A percentile compares a stretch with the other conserved stretches of the same genome.
These are phyloP conservation scores for Amazonetta brasiliensis DNA, from an alignment of 2,797 vertebrate species.

Conservation along the genomic window DNA sequence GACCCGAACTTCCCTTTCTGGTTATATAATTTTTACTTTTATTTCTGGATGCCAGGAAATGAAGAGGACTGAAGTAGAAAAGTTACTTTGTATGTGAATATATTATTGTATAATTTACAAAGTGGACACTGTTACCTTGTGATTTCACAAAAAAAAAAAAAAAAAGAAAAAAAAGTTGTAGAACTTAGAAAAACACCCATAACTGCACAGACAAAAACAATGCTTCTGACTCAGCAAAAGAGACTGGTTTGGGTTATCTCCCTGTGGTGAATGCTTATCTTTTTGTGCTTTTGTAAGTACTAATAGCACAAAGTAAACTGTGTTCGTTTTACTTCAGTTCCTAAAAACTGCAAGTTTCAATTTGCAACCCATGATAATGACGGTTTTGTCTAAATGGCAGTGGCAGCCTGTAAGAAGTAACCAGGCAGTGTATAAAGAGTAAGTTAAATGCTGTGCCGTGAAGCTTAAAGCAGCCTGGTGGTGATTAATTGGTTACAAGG, in stretches of 20 bases:
- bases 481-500: background rate
- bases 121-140: rapidly evolving
- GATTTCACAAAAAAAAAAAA: background rate
- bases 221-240: background rate
- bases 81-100: background rate
- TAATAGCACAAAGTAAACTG: background rate
- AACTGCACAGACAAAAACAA: background rate
- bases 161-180: too few relatives aligned
- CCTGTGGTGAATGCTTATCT: background rate
- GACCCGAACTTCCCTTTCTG: background rate
- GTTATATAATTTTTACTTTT: background rate
- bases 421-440: background rate
- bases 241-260: background rate
- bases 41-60: background rate
- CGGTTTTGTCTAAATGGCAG: rapidly evolving
- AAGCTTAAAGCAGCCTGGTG: too few relatives aligned
- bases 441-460: background rate
- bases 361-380: background rate
- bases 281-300: background rate
- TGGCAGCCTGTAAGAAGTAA: rapidly evolving
- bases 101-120: background rate
- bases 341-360: background rate
- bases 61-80: background rate
- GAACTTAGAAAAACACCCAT: background rate
- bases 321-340: background rate